phyloP scores from a whole-genome alignment of 2,888 invertebrate genomes.

The Neocrepidodera transversa region DNA sequence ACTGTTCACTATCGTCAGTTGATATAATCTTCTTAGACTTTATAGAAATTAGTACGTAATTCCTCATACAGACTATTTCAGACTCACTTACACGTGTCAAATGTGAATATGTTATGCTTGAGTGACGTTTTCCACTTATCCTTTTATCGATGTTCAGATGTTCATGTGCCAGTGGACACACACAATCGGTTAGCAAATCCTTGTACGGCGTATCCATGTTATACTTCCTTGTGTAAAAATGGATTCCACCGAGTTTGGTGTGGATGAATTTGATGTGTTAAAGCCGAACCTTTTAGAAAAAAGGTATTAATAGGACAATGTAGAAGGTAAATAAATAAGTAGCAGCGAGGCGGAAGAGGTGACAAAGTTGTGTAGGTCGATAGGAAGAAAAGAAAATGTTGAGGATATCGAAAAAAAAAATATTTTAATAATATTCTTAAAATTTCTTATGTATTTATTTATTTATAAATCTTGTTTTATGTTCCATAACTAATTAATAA shows the following conservation, averaged over 20 bases:
- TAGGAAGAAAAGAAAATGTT: too few relatives aligned
- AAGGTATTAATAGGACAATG: constrained; percentile 15
- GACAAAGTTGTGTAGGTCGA: neutral
- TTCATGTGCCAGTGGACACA: constrained; percentile 28
- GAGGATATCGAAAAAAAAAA: too few relatives aligned
- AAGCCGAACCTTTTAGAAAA: neutral
- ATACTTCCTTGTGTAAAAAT: constrained; percentile 25
- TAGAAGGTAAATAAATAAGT: constrained; percentile 6
- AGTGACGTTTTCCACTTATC: constrained; percentile 30
- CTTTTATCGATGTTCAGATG: constrained; percentile 34
- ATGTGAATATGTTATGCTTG: constrained; percentile 32
- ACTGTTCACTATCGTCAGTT: constrained; percentile 6
- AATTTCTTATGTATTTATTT: too few relatives aligned
- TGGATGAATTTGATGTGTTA: constrained; percentile 15
- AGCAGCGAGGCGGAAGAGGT: neutral
- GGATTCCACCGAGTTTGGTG: neutral
- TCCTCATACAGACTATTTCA: constrained; percentile 28
- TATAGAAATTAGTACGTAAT: constrained; percentile 31
- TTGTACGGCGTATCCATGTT: constrained; percentile 17
- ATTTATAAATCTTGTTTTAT: too few relatives aligned
- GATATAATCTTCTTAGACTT: constrained; percentile 29
- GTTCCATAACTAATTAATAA: too few relatives aligned
- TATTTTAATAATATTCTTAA: too few relatives aligned
- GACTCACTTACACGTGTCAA: constrained; percentile 32
- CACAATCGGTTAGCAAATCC: constrained; percentile 29